Percentiles rank a stretch among this genome's conserved stretches.
phyloP scores from a whole-genome alignment of 2,113 vertebrate species.

The Cyprinodon tularosa region DNA sequence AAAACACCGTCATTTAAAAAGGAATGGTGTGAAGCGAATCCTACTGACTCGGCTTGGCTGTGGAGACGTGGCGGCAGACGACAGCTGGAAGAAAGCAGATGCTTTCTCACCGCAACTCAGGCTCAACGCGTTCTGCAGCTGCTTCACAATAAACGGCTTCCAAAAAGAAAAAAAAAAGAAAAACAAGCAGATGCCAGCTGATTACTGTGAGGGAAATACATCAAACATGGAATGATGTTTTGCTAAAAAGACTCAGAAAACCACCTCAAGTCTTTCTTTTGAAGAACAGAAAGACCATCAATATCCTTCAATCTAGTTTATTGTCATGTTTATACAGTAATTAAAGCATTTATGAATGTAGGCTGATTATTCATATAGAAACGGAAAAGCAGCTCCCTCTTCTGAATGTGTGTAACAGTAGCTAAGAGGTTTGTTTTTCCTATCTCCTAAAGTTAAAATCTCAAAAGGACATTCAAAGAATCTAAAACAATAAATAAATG shows the following conservation, averaged over 20 bases:
- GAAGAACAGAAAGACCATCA: background rate
- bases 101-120: constrained; percentile 50
- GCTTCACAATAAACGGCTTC: constrained; percentile 54
- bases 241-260: background rate
- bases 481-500: background rate
- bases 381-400: background rate
- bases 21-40: background rate
- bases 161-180: constrained; percentile 7
- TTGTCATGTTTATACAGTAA: background rate
- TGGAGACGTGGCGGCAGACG: constrained; percentile 31
- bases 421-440: background rate
- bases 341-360: background rate
- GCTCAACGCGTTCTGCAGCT: constrained; percentile 54
- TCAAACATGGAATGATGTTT: constrained; percentile 1
- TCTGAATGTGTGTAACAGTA: background rate
- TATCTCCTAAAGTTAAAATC: background rate
- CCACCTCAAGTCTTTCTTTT: background rate
- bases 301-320: background rate
- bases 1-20: constrained; percentile 1
- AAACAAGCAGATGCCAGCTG: constrained; percentile 50
- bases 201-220: constrained; percentile 28
- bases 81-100: constrained; percentile 56
- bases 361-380: background rate
- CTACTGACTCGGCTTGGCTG: constrained; percentile 6
- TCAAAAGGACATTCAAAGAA: background rate